Conservation (phyloP, 1,140 invertebrate genomes). For the Orius laevigatus region DNA sequence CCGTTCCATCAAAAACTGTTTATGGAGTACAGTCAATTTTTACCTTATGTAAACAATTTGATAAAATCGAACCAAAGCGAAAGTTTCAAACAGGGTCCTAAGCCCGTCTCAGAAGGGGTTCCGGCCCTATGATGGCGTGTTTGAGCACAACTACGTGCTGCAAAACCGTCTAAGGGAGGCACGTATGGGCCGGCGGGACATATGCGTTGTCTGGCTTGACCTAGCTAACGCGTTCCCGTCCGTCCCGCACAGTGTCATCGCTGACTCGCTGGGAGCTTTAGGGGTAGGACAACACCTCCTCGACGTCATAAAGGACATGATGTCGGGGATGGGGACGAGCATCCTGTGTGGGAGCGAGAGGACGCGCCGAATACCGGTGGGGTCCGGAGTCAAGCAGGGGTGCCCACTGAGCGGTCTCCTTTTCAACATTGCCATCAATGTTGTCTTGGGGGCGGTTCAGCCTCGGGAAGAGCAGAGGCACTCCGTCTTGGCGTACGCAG, state of each 20-base stretch:
- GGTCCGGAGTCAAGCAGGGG: constrained; percentile 27
- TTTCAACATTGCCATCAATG: constrained; percentile 29
- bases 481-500: not conserved
- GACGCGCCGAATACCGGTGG: constrained; percentile 22
- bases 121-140: constrained; percentile 5
- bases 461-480: not conserved
- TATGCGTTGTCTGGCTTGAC: constrained; percentile 25
- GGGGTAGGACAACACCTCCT: constrained; percentile 9
- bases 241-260: constrained; percentile 23
- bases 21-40: constrained; percentile 54
- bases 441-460: constrained; percentile 12
- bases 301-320: constrained; percentile 18
- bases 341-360: not conserved
- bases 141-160: constrained; percentile 6
- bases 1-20: constrained; percentile 66
- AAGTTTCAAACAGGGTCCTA: constrained; percentile 48
- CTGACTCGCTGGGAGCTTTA: constrained; percentile 3
- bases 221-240: constrained; percentile 24
- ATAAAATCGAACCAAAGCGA: constrained; percentile 39
- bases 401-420: constrained; percentile 26
- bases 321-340: not conserved
- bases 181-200: constrained; percentile 5
- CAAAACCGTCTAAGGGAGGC: constrained; percentile 19
- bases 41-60: constrained; percentile 67
- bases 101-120: constrained; percentile 17